These are phyloP conservation scores for Clarias macrocephalus DNA, from an alignment of 2,113 vertebrate species.

Conservation along the genomic window DNA sequence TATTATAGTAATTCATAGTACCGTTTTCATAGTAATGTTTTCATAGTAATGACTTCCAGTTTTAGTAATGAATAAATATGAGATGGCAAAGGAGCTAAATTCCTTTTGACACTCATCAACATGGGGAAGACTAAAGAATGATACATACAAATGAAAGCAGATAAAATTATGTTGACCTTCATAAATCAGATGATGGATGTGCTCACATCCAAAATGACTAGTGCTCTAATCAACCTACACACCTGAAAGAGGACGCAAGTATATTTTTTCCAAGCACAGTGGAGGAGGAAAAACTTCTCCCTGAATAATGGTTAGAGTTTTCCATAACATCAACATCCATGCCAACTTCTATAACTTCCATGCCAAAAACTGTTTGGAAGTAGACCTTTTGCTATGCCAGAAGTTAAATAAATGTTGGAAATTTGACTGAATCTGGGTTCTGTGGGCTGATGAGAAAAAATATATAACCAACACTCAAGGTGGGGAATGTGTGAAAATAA, in stretches of 20 bases:
- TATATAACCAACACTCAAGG: not conserved
- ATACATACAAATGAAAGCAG: not conserved
- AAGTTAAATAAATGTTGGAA: not conserved
- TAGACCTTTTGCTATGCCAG: not conserved
- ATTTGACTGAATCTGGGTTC: not conserved
- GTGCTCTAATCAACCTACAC: not conserved
- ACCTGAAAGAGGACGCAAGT: not conserved
- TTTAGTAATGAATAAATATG: not conserved
- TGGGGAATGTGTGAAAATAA: not conserved
- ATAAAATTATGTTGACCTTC: not conserved
- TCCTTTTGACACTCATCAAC: not conserved
- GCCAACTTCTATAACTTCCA: not conserved
- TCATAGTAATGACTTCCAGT: not conserved
- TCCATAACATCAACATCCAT: not conserved
- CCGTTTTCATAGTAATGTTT: not conserved
- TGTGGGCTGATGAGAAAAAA: not conserved
- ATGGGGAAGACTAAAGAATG: not conserved
- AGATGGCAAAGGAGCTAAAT: not conserved
- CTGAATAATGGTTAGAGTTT: not conserved
- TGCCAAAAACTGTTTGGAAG: not conserved
- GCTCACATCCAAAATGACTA: not conserved
- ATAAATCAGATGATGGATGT: not conserved
- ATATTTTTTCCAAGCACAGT: not conserved
- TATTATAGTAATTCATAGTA: not conserved
- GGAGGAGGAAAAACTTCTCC: not conserved